phyloP scores from a whole-genome alignment of 2,113 vertebrate genomes.

The Setophaga coronata region DNA sequence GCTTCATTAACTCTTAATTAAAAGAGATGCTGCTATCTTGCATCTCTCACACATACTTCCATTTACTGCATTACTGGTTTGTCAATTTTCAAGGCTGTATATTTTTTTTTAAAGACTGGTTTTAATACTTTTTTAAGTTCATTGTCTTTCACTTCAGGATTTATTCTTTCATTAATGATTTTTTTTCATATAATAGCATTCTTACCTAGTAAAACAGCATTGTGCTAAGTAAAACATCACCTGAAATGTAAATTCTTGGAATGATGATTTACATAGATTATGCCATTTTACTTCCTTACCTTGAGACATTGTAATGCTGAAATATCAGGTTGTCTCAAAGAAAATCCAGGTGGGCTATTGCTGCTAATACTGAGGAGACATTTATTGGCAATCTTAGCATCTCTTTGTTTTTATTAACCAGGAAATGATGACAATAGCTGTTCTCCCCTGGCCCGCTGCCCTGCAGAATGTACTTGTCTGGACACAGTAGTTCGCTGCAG shows the following conservation, averaged over 20 bases:
- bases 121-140: background rate
- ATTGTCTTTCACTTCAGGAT: background rate
- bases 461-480: slow-evolving; percentile 92
- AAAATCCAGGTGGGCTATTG: background rate
- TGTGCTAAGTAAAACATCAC: background rate
- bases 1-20: background rate
- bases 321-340: background rate
- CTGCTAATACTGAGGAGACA: background rate
- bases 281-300: background rate
- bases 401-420: slow-evolving; percentile 58
- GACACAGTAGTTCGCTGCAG: slow-evolving; percentile 98
- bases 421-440: slow-evolving; percentile 97
- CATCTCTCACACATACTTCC: background rate
- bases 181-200: background rate
- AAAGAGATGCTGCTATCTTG: background rate
- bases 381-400: background rate
- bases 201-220: background rate
- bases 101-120: background rate
- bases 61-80: background rate
- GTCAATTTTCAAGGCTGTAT: background rate
- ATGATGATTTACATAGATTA: background rate
- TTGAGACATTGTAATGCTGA: background rate
- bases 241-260: background rate
- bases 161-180: background rate
- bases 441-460: slow-evolving; percentile 90